Conservation (phyloP, 2,113 vertebrate genomes). For the Garra rufa region DNA sequence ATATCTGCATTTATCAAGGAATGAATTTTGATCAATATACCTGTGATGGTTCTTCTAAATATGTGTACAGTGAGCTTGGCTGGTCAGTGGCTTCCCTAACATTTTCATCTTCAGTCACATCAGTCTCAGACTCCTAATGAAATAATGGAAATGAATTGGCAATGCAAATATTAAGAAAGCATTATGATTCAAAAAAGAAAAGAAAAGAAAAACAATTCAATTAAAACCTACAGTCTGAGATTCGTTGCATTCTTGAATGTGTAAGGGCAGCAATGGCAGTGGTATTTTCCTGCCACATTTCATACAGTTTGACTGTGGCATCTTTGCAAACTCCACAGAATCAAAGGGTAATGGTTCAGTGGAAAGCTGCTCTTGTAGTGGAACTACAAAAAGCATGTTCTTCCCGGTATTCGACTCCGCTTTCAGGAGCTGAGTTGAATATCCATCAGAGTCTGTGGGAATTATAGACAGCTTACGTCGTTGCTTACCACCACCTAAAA, state of each 20-base stretch:
- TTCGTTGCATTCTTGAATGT: neutral
- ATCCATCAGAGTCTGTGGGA: slow-evolving; percentile 14
- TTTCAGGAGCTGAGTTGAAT: slow-evolving; percentile 1
- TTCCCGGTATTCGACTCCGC: neutral
- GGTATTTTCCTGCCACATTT: slow-evolving; percentile 24
- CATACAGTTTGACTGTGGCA: slow-evolving; percentile 25
- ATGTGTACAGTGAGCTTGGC: neutral
- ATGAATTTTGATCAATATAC: neutral
- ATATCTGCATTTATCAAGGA: neutral
- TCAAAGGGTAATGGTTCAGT: slow-evolving; percentile 16
- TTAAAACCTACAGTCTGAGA: neutral
- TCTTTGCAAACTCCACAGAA: slow-evolving; percentile 17
- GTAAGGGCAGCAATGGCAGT: slow-evolving; percentile 14
- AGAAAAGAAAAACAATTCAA: neutral
- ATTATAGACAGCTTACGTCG: neutral
- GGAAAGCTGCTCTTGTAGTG: slow-evolving; percentile 23
- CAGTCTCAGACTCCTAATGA: neutral
- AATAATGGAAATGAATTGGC: neutral
- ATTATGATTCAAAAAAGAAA: neutral
- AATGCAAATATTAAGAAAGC: neutral
- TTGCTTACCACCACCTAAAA: neutral
- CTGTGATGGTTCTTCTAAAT: slow-evolving; percentile 2
- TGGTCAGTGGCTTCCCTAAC: neutral
- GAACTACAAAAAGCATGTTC: neutral
- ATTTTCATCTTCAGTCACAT: neutral